Evolutionary conservation across 1,140 invertebrate genomes (phyloP).

Genomic region (Aphis gossypii): DNA sequence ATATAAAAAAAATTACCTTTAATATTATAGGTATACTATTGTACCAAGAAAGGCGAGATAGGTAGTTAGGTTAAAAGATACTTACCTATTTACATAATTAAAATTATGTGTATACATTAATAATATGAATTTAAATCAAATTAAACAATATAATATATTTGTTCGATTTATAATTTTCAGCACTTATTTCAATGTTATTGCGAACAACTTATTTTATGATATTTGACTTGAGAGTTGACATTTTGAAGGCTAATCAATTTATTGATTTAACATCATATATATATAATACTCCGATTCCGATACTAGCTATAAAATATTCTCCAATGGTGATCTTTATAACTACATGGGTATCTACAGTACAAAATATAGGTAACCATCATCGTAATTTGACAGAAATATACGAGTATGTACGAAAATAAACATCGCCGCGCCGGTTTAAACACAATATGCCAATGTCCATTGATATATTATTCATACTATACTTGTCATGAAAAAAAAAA

Average conservation of each 20-base stretch:
- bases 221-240: background rate
- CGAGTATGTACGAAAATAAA: background rate
- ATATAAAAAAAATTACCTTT: no score
- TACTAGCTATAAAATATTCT: background rate
- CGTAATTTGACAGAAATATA: background rate
- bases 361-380: background rate
- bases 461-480: no score
- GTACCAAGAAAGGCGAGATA: no score
- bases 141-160: no score
- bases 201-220: background rate
- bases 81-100: no score
- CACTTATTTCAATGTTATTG: background rate
- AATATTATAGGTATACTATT: no score
- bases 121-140: no score
- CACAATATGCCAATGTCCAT: no score
- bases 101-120: no score
- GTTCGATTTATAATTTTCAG: no score
- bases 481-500: no score
- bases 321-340: background rate
- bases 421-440: background rate
- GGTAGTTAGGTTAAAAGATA: no score
- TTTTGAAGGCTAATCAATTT: background rate
- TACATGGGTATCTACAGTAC: background rate
- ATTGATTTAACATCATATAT: background rate
- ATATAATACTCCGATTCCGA: background rate